Evolutionary conservation across 2,888 invertebrate species (phyloP).

Genomic region (Oligia strigilis): DNA sequence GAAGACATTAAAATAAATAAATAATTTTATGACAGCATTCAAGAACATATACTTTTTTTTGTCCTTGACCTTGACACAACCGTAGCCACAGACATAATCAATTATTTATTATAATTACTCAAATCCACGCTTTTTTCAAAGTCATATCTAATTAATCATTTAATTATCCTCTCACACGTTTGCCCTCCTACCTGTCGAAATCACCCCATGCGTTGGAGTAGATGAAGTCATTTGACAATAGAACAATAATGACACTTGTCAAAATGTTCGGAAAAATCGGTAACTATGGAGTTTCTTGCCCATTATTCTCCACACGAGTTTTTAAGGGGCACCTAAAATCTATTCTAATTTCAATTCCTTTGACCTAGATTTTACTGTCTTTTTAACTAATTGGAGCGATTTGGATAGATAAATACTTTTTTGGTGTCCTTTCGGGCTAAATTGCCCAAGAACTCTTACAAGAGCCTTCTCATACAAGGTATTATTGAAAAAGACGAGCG

Average conservation of each 20-base stretch:
- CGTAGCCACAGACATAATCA: too few species aligned
- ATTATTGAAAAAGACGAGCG: neutral
- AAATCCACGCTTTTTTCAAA: neutral
- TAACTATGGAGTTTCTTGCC: neutral
- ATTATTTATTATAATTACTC: slow-evolving; percentile 1
- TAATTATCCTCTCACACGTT: too few species aligned
- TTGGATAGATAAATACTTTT: neutral
- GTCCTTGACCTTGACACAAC: neutral
- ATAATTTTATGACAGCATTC: neutral
- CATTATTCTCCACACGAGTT: neutral
- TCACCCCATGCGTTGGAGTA: too few species aligned
- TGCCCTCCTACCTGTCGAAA: too few species aligned
- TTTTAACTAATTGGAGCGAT: too few species aligned
- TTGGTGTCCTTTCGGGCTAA: neutral
- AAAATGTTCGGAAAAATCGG: neutral
- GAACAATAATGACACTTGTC: neutral
- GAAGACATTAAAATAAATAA: too few species aligned
- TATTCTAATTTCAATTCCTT: neutral
- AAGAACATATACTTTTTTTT: neutral
- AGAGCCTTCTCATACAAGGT: neutral
- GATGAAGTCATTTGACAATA: too few species aligned
- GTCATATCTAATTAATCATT: neutral
- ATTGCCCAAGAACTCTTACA: neutral
- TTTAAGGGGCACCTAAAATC: neutral
- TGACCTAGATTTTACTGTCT: neutral